phyloP scores from a whole-genome alignment of 2,888 invertebrate species.

The Clostera curtula region DNA sequence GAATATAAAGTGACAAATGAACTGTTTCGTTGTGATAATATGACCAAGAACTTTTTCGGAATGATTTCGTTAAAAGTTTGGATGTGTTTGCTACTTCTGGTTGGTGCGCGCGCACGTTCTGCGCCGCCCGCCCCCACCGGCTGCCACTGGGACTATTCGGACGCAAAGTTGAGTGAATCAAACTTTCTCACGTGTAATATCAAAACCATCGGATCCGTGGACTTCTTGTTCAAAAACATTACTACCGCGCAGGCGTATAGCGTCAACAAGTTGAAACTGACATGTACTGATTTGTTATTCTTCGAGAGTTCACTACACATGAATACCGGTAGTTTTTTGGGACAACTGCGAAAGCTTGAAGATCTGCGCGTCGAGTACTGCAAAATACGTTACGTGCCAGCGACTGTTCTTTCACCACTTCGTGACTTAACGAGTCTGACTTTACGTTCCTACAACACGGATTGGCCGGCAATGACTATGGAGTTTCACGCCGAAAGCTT shows the following conservation, averaged over 20 bases:
- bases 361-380: slow-evolving; percentile 84
- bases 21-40: slow-evolving; percentile 56
- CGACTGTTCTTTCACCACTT: slow-evolving; percentile 79
- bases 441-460: slow-evolving; percentile 83
- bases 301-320: slow-evolving; percentile 82
- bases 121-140: slow-evolving; percentile 79
- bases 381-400: slow-evolving; percentile 84
- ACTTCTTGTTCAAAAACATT: slow-evolving; percentile 81
- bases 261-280: slow-evolving; percentile 79
- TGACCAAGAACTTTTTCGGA: slow-evolving; percentile 61
- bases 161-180: slow-evolving; percentile 72
- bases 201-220: slow-evolving; percentile 82
- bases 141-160: slow-evolving; percentile 82
- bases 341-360: slow-evolving; percentile 81
- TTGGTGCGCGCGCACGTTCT: slow-evolving; percentile 70
- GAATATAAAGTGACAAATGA: slow-evolving; percentile 60
- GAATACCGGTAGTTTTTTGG: slow-evolving; percentile 76
- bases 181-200: slow-evolving; percentile 81
- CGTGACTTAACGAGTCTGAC: slow-evolving; percentile 80
- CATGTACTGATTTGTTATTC: slow-evolving; percentile 83
- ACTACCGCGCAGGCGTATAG: slow-evolving; percentile 82
- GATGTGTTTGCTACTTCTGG: slow-evolving; percentile 64
- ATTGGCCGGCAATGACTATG: slow-evolving; percentile 87
- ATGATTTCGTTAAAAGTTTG: slow-evolving; percentile 73
- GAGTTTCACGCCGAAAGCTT: slow-evolving; percentile 84